Evolutionary conservation across 2,888 invertebrate genomes (phyloP), one percentile per base, ranked within the genome.

Genomic region (Ligdia adustata): DNA sequence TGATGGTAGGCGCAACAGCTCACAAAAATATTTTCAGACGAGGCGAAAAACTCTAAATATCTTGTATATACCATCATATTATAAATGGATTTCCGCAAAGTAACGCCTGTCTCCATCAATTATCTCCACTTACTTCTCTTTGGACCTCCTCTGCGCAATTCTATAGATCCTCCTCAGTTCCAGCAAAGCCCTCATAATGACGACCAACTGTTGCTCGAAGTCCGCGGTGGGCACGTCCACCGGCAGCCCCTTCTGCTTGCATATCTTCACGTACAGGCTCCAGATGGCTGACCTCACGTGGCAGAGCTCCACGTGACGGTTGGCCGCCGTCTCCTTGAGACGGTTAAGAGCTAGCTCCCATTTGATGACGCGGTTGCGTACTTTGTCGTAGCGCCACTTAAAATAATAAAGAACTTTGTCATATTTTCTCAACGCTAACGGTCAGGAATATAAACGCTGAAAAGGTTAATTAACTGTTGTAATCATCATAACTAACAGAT

Each of bases 231-330:
- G 73, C 1, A 92, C 78, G 51, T 88, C 85, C 0, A 85, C 49
- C 1, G 71, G 9, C 18, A 89, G 65, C 0, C 88, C 91, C 22
- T 92, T 93, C 51, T 92, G 91, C 55, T 83, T 85, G 72, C 93
- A 92, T 56, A 93, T 92, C 75, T 93, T 92, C 35, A 89, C 82
- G 75, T 93, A 94, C 7, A 93, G 79, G 51, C 92, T 91, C 92
- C 93, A 92, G 29, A 92, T 90, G 16, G 92, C 91, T 0, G 89
- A 72, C 20, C 88, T 81, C 5, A 93, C 92, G 66, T 92, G 89
- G 32, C 90, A 88, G n/a, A 92, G 70, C 42, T 93, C 92, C 45
- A 91, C 83, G 63, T 91, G 90, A 4, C 91, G 88, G 6, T 70
- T 72, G 0, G 91, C 90, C 0, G 92, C 90, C 0, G 91, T 91